Percentiles rank a stretch among this genome's conserved stretches.
These are phyloP conservation scores for Papilio machaon DNA, from an alignment of 1,140 invertebrate species.

Conservation along the genomic window DNA sequence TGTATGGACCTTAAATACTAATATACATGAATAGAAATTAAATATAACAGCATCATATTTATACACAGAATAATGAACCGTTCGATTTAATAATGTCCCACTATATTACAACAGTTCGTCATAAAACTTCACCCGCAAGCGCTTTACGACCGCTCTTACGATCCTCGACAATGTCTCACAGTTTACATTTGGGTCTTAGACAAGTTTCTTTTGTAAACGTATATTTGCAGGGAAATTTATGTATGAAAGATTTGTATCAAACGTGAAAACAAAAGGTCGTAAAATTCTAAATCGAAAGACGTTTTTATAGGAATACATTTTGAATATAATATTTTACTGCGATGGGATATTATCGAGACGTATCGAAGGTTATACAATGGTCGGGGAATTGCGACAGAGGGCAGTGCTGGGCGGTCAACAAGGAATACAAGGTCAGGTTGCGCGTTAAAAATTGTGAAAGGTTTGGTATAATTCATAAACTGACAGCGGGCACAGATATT, in stretches of 20 bases:
- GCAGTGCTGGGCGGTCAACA: conserved; percentile 34
- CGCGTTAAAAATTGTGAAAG: conserved; percentile 35
- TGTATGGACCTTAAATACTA: background rate
- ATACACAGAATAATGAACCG: conserved; percentile 4
- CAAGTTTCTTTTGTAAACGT: background rate
- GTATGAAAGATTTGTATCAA: conserved; percentile 33
- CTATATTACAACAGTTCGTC: conserved; percentile 28
- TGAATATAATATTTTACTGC: conserved; percentile 12
- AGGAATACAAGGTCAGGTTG: conserved; percentile 31
- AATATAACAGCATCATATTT: background rate
- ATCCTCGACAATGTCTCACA: conserved; percentile 10
- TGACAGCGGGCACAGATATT: background rate
- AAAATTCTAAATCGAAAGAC: conserved; percentile 20
- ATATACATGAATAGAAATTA: background rate
- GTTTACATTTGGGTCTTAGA: background rate
- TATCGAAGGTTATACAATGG: conserved; percentile 30
- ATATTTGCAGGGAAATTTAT: conserved; percentile 28
- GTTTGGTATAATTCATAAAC: background rate
- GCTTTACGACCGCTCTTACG: conserved; percentile 24
- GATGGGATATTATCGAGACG: conserved; percentile 9
- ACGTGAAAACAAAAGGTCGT: conserved; percentile 28
- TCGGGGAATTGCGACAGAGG: conserved; percentile 10
- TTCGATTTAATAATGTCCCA: conserved; percentile 10
- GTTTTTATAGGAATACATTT: conserved; percentile 28
- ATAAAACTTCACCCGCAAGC: conserved; percentile 4